Percentiles rank a stretch among this genome's conserved stretches.
phyloP scores from a whole-genome alignment of 2,113 vertebrate genomes.

The Elgaria multicarinata region DNA sequence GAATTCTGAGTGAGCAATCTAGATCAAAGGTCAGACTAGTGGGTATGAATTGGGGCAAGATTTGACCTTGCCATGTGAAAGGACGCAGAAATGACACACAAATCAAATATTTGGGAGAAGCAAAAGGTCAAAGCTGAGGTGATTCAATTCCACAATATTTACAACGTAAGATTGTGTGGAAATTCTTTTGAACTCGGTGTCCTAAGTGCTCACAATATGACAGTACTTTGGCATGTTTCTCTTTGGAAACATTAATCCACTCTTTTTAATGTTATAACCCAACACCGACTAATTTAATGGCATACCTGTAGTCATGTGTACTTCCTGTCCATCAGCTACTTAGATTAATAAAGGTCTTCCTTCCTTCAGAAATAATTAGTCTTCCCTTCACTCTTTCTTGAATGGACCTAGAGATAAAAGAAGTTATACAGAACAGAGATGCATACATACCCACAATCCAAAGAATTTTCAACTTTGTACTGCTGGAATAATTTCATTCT shows the following conservation, averaged over 20 bases:
- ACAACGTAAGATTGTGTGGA: slow-evolving; percentile 64
- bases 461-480: background rate
- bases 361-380: slow-evolving; percentile 9
- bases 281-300: background rate
- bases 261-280: slow-evolving; percentile 36
- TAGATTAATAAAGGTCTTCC: background rate
- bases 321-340: slow-evolving; percentile 18
- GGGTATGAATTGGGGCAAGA: slow-evolving; percentile 67
- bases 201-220: slow-evolving; percentile 18
- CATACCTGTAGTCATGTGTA: slow-evolving; percentile 17
- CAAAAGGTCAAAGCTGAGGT: slow-evolving; percentile 69
- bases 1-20: slow-evolving; percentile 68
- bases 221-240: background rate
- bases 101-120: slow-evolving; percentile 59
- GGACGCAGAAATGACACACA: slow-evolving; percentile 56
- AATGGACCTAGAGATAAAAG: slow-evolving; percentile 14
- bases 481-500: background rate
- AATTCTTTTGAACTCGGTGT: slow-evolving; percentile 65
- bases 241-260: slow-evolving; percentile 19
- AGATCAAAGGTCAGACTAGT: slow-evolving; percentile 67
- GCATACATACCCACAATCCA: background rate
- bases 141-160: slow-evolving; percentile 75
- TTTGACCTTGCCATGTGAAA: slow-evolving; percentile 65
- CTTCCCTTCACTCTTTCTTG: background rate
- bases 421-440: background rate